A percentile compares a stretch with the other conserved stretches of the same genome.
These are phyloP conservation scores for Itoplectis maculator DNA, from an alignment of 2,888 invertebrate genomes.

Conservation along the genomic window DNA sequence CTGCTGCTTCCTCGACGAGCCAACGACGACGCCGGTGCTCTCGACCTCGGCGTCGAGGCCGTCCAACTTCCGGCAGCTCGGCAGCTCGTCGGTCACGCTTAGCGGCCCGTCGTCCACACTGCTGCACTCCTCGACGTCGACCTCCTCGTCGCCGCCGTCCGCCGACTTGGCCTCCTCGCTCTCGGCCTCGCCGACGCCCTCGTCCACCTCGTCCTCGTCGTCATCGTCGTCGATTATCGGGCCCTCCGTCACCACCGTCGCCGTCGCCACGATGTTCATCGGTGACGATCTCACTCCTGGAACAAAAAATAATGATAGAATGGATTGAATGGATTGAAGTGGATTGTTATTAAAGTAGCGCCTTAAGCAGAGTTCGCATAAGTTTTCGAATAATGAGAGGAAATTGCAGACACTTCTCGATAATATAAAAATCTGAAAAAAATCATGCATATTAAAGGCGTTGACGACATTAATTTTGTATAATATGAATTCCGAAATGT, in stretches of 20 bases:
- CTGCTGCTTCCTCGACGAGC: constrained; percentile 57
- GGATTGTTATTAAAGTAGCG: too few relatives aligned
- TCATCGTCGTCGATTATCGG: constrained; percentile 85
- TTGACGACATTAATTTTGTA: too few relatives aligned
- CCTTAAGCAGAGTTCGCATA: too few relatives aligned
- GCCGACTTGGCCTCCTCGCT: constrained; percentile 78
- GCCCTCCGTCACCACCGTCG: constrained; percentile 85
- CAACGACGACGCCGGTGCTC: constrained; percentile 85
- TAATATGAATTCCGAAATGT: too few relatives aligned
- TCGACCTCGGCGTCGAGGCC: constrained; percentile 51
- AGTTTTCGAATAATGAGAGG: too few relatives aligned
- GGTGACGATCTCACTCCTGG: constrained; percentile 80
- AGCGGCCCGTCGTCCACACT: constrained; percentile 85
- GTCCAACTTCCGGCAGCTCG: constrained; percentile 53
- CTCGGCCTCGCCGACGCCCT: constrained; percentile 86
- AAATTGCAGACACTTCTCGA: too few relatives aligned
- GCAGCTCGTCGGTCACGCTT: constrained; percentile 73
- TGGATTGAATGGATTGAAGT: too few relatives aligned
- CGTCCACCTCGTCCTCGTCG: constrained; percentile 86
- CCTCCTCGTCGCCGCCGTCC: constrained; percentile 85
- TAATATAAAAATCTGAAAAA: too few relatives aligned
- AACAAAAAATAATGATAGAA: background rate
- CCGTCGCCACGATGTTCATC: constrained; percentile 82
- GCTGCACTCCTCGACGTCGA: constrained; percentile 87
- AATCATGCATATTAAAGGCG: too few relatives aligned